Conservation (phyloP, 2,797 vertebrate genomes). For the Nyctibius grandis region DNA sequence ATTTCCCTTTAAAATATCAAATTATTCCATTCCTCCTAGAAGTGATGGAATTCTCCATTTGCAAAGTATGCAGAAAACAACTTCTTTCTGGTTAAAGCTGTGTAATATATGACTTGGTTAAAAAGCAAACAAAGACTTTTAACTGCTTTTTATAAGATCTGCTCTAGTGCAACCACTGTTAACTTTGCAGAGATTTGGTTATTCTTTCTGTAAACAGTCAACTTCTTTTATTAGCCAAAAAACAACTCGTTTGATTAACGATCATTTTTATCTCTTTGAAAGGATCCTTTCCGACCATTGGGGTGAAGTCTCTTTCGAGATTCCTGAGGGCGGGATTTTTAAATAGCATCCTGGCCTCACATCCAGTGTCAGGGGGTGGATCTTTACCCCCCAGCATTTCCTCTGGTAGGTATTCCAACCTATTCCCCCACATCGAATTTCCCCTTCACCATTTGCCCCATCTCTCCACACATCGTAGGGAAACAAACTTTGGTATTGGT, state of each 20-base stretch:
- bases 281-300: slow-evolving; percentile 79
- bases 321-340: slow-evolving; percentile 79
- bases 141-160: neutral
- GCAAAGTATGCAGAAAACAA: neutral
- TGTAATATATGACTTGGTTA: neutral
- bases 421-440: neutral
- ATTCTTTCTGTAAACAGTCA: slow-evolving; percentile 40
- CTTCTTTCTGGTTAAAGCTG: neutral
- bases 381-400: slow-evolving; percentile 77
- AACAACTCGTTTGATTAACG: slow-evolving; percentile 58
- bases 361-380: slow-evolving; percentile 75
- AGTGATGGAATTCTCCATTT: neutral
- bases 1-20: neutral
- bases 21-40: neutral
- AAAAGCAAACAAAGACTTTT: neutral
- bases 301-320: slow-evolving; percentile 77
- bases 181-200: neutral
- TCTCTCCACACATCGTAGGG: neutral
- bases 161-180: neutral
- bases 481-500: neutral
- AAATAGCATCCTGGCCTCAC: slow-evolving; percentile 75
- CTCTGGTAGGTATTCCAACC: slow-evolving; percentile 74
- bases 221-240: slow-evolving; percentile 40
- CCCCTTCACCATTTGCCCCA: neutral
- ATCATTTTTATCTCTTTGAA: slow-evolving; percentile 74